Base-by-base conservation (phyloP, 2,888 invertebrate genomes). In the Ypsolopha scabrella region DNA sequence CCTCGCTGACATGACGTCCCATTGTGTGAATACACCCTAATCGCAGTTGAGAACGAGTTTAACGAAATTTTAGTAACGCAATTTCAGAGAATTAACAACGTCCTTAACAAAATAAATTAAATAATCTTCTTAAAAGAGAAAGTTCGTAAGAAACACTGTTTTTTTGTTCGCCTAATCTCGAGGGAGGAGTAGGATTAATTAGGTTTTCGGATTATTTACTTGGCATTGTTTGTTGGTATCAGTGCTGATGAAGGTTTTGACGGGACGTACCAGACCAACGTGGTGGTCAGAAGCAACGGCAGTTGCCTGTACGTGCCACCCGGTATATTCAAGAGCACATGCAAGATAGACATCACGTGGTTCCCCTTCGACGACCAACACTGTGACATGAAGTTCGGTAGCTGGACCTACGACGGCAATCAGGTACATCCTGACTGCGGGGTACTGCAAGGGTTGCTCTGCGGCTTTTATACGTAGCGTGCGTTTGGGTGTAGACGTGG, bases 171-270 rank as follows among this genome's bases (percentile, higher is more conserved):
- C 4, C 24, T 38, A 38, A 38, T 38, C 38, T 38, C 38, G 38
- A 43, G 43, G 14, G 43, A 6, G 13, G 43, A 43, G 13, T 4
- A 24, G 4, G 24, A 24, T 24, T 24, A 24, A 24, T 24, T 24
- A 24, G 24, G 24, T 24, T 13, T n/a, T 43, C 14, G 43, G 43
- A 14, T 13, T 13, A 8, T 43, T 11, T 43, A 43, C 13, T 43
- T 14, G 11, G 43, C 6, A 11, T 14, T 68, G 68, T 76, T 72
- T 70, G 70, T 80, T 76, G 71, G 63, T 67, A 67, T 67, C 87
- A 99, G 98, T 92, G 99, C 99, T 89, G 98, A 99, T 91, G 98
- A 99, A 91, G 97, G 97, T 91, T 99, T 99, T 91, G 99, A 99
- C 91, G 97, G 98, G 89, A 98, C 98, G 80, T 99, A 94, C 92